Evolutionary conservation across 2,797 vertebrate species (phyloP), one percentile per base, ranked within the genome.

Genomic region (Semotilus atromaculatus): DNA sequence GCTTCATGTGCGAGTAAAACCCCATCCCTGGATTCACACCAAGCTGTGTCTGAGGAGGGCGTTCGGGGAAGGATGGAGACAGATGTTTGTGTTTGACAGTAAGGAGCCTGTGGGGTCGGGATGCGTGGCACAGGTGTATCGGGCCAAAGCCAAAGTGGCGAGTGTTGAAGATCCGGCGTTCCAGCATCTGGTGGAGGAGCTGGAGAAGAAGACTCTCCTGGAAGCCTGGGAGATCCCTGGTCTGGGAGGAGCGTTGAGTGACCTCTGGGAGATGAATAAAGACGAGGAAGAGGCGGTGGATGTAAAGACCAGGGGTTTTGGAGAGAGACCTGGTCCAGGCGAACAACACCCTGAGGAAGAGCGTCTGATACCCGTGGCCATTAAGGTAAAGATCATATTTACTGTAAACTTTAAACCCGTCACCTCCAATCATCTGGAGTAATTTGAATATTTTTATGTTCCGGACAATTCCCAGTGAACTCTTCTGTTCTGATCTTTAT

Each of bases 61-160:
- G 0, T 98, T 99, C 0, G 98, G 98, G 0, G 95, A 96, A 19
- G 89, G 87, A 81, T 99, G 97, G 97, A 93, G 48, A 13, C 88
- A 84, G 62, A 83, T 96, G 48, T 94, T 99, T 23, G 51, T 84
- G 78, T 97, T 99, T 48, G 91, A 95, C 10, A 95, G 95, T 91
- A 95, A 85, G 87, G 95, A 98, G 79, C 98, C 98, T 0, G 95
- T 99, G 0, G 97, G 97, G 3, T 99, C 97, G 0, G 98, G 98
- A 16, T 99, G 97, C 0, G 95, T 99, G 1, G 97, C 98, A 0
- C 97, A 99, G 89, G 97, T 99, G 51, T 99, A 99, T 87, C 95
- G 95, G 76, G 98, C 97, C 7, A 95, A 94, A 29, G 96, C 95
- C 0, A 94, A 94, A 78, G 91, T 95, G 0, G 87, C 92, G 0